Conservation (phyloP, 2,888 invertebrate genomes). For the Trichacis sp. region DNA sequence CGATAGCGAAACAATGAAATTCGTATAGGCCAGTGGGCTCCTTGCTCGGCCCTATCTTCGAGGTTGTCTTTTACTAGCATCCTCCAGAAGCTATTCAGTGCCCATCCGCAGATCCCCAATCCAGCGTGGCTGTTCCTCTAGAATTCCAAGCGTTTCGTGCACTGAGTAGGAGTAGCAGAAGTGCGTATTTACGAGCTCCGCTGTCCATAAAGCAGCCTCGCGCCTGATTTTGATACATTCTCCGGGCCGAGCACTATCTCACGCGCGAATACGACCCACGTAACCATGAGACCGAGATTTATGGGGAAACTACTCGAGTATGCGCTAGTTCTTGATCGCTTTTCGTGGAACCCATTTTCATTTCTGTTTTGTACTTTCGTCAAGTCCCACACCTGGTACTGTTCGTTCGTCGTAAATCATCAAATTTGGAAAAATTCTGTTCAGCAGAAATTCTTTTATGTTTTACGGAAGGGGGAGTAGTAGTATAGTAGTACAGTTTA, state of each 20-base stretch:
- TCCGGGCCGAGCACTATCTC: constrained; percentile 67
- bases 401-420: constrained; percentile 10
- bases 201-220: constrained; percentile 70
- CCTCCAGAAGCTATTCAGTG: constrained; percentile 64
- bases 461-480: too few species aligned
- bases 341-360: constrained; percentile 31
- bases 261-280: constrained; percentile 69
- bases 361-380: constrained; percentile 25
- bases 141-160: constrained; percentile 54
- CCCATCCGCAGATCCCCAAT: constrained; percentile 61
- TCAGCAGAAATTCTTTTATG: too few species aligned
- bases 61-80: constrained; percentile 67
- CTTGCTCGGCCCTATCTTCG: constrained; percentile 53
- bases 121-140: constrained; percentile 58
- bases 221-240: constrained; percentile 70
- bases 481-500: too few species aligned
- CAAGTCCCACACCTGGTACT: constrained; percentile 17
- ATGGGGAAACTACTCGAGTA: constrained; percentile 60
- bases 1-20: constrained; percentile 57
- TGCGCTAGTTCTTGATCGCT: constrained; percentile 37
- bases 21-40: constrained; percentile 39
- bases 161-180: constrained; percentile 63
- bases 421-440: not conserved
- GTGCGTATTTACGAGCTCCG: constrained; percentile 70
- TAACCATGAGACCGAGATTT: constrained; percentile 65